Base-by-base conservation (phyloP, 2,113 vertebrate genomes). In the Perognathus longimembris region DNA sequence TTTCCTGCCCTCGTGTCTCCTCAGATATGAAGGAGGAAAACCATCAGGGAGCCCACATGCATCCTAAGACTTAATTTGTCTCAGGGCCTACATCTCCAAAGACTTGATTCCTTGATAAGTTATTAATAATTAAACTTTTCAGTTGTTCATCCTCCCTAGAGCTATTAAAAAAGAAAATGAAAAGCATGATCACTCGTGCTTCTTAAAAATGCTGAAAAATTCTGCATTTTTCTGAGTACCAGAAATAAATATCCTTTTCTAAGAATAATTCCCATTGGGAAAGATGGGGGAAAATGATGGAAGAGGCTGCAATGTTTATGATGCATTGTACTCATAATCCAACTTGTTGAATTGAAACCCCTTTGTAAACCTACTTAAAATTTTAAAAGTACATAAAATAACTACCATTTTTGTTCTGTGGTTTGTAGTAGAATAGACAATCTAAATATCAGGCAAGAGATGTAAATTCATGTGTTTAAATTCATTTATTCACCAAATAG, bases 101-200 rank as follows among this genome's bases (percentile, higher is more conserved):
- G 54, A 9, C 14, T 63, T 76, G 36, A 89, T 84, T 91, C 85
- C 30, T 83, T 95, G 75, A 26, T 15, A 73, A 92, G 15, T 88
- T 71, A 87, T 64, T 73, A 92, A 79, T 83, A 90, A 83, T 45
- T 79, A n/a, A 94, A 81, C 22, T 92, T 89, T 92, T 86, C 88
- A 84, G 63, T 40, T 73, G 34, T 32, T 6, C 66, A 38, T 92
- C 85, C 66, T 94, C 66, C 34, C 34, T 21, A 79, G 70, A 30
- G 1, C 74, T 82, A 70, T 93, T 54, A 4, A 88, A 88, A 90
- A 93, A 89, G 83, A 89, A 77, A 85, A 78, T 85, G 74, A 91
- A 95, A 92, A 95, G 77, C 50, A 90, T 93, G 64, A 91, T 92
- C 93, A 85, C 36, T 40, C 89, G 54, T 78, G 30, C 45, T 95